phyloP scores from a whole-genome alignment of 2,113 vertebrate genomes.

The Anoplopoma fimbria region DNA sequence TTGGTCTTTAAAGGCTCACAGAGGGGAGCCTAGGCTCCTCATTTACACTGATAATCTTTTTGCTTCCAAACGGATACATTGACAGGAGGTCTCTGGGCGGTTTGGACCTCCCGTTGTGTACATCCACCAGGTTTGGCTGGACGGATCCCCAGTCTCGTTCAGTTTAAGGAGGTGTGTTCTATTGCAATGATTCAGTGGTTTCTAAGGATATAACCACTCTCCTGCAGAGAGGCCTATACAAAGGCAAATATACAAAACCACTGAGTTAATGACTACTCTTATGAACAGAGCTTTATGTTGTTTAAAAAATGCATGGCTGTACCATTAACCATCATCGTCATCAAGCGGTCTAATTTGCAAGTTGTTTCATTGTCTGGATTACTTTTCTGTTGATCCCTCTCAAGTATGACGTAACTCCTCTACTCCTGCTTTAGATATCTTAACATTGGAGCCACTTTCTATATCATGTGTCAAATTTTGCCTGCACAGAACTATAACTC shows the following conservation, averaged over 20 bases:
- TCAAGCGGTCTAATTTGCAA: not conserved
- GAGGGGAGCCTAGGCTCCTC: conserved; percentile 17
- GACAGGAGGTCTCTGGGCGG: conserved; percentile 32
- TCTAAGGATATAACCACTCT: not conserved
- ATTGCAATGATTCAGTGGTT: not conserved
- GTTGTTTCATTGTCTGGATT: not conserved
- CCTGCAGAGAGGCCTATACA: not conserved
- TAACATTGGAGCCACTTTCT: not conserved
- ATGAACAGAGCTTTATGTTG: not conserved
- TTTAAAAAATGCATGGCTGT: not conserved
- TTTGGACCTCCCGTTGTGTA: conserved; percentile 13
- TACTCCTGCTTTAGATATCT: not conserved
- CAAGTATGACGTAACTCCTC: not conserved
- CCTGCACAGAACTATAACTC: not conserved
- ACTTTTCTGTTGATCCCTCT: not conserved
- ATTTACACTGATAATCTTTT: conserved; percentile 34
- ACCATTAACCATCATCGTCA: not conserved
- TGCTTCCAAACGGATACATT: conserved; percentile 11
- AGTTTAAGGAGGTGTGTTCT: not conserved
- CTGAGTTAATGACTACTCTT: too few species aligned
- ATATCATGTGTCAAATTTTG: not conserved
- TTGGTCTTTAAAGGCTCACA: conserved; percentile 36
- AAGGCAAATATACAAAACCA: not conserved
- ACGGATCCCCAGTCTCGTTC: not conserved
- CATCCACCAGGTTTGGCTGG: not conserved